Base-by-base conservation (phyloP, 2,113 vertebrate genomes). In the Nesoenas mayeri region DNA sequence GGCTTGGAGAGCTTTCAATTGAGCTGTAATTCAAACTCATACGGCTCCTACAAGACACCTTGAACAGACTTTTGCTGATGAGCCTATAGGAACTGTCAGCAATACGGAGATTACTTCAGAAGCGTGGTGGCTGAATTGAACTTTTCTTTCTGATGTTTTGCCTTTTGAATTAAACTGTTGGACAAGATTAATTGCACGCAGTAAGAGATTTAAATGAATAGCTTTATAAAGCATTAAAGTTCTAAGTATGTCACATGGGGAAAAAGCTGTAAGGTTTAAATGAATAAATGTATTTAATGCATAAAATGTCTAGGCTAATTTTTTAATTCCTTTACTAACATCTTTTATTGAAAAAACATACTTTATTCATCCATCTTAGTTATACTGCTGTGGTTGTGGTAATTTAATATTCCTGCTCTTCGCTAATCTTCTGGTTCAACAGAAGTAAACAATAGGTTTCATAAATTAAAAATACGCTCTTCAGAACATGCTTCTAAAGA, bases 391-490 rank as follows among this genome's bases (percentile, higher is more conserved):
- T 95, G 90, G 95, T 94, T 94, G 95, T 97, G 94, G 94, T 98
- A 98, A 98, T 98, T 98, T 98, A 97, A 97, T 98, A 98, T 98
- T 97, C 97, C 86, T 97, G 89, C 95, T 96, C 97, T 97, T 97
- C 60, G 85, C 96, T 98, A 98, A 98, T 98, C 97, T 98, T 98
- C 96, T 97, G 95, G 96, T 98, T 98, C 97, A 98, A 97, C 97
- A 97, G 96, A 98, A 98, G 97, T 98, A 98, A 98, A 98, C 97
- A 98, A 98, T 98, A 98, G 97, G 89, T 98, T 98, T 98, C 98
- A 98, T 98, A 98, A 98, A 98, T 98, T 98, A 98, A 98, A 98
- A 98, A 98, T 98, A 98, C 32, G 97, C 94, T 97, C 97, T 97
- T 97, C 97, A 97, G 97, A 98, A 98, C 98, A 98, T 97, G 98